These are phyloP conservation scores for Lasioglossum marginatum DNA, from an alignment of 2,888 invertebrate species.

Conservation along the genomic window DNA sequence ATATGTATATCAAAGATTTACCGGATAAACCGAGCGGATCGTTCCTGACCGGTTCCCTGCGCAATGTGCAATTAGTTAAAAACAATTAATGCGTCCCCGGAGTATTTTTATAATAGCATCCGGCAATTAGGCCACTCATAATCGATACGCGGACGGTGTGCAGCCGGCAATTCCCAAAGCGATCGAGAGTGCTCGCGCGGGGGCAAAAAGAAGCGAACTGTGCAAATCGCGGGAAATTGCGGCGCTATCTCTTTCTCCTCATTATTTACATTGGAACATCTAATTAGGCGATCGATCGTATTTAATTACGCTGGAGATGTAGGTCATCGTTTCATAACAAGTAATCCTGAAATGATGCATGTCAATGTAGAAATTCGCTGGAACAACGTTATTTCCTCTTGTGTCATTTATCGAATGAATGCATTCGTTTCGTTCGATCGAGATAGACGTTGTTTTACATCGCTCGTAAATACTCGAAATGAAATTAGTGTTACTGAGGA, in stretches of 20 bases:
- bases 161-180: conserved; percentile 40
- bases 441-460: neutral
- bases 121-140: conserved; percentile 33
- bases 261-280: conserved; percentile 1
- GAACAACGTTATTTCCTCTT: neutral
- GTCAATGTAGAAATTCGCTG: neutral
- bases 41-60: conserved; percentile 8
- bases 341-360: neutral
- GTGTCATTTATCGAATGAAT: neutral
- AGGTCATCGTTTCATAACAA: conserved; percentile 3
- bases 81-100: conserved; percentile 57
- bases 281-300: conserved; percentile 12
- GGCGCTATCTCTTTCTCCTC: neutral
- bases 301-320: neutral
- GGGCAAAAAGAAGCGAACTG: conserved; percentile 10
- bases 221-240: conserved; percentile 10
- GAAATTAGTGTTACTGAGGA: neutral
- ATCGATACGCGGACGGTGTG: conserved; percentile 35
- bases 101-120: conserved; percentile 52
- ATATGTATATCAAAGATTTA: neutral
- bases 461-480: neutral
- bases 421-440: neutral
- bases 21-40: neutral
- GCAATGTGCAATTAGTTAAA: conserved; percentile 50
- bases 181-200: neutral